Base-by-base conservation (phyloP, 2,888 invertebrate genomes). In the Baccha elongata region DNA sequence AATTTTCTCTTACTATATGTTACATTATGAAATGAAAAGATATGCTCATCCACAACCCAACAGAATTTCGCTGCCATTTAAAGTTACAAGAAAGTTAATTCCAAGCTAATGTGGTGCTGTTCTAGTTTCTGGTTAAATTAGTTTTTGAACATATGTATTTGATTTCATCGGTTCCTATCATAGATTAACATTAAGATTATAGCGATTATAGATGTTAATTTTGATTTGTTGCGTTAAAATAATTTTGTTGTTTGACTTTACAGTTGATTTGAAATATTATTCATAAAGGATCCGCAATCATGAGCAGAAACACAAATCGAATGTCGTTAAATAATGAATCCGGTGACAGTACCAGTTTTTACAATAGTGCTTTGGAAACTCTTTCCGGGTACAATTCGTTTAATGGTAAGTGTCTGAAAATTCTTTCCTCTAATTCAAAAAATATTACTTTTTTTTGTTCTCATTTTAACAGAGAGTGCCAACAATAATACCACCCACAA, bases 341-440 rank as follows among this genome's bases (percentile, higher is more conserved):
- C 19, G 65, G 73, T 46, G 81, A 74, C 58, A 78, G 87, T 46
- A 86, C 81, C 62, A 90, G 88, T 35, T 80, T 89, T 7, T 90
- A 90, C 76, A 88, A 88, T 46, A 90, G 89, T 67, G 89, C 90
- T 21, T 78, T 89, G 72, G 90, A 90, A 37, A 87, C 88, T 87
- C 85, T 86, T 42, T 85, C 88, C 37, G 73, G 84, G 29, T 88
- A 87, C 83, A 87, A 85, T 74, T 88, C 88, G 13, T 87, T 88
- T 73, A 88, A 86, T 84, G 90, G 90, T 89, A 85, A 83, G 80
- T 8, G 10, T 23, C 15, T 32, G 48, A 10, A 32, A 32, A 5
- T 32, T n/a, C 10, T n/a, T 29, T 26, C 29, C n/a, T 52, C 23
- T 19, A 42, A 35, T 35, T 35, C 10, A 6, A 26, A 8, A 50